Evolutionary conservation across 2,797 vertebrate genomes (phyloP), one percentile per base, ranked within the genome.

Genomic region (Fistularia commersonii): DNA sequence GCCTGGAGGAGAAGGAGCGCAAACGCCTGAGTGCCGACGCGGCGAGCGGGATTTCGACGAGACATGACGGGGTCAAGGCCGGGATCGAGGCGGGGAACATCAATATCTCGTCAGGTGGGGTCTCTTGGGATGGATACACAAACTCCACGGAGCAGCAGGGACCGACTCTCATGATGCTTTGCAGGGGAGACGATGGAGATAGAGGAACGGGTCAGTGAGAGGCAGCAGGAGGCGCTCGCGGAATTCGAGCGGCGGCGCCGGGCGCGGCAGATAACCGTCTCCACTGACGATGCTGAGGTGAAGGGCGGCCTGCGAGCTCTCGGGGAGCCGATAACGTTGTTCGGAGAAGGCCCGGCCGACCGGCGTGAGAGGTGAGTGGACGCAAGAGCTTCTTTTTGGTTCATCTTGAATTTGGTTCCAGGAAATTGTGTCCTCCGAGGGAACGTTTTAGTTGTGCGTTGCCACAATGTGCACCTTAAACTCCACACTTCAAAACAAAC

Each of bases 291-390:
- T 50, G 90, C 90, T 0, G 97, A 99, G 73, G 97, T 99, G 53
- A 99, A 98, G 70, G 96, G 94, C 0, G 95, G 95, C 23, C 86
- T 98, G 3, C 81, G 97, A 31, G 94, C 94, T 0, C 90, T 98
- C 0, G 93, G 95, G 0, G 96, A 98, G 56, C 95, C 96, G 51
- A 98, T 97, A 82, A 97, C 93, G 0, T 70, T 98, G 51, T 99
- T 98, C 0, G 95, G 97, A 54, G 96, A 99, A 60, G 97, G 97
- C 0, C 96, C 96, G 1, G 96, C 95, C 0, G 96, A 99, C 64
- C 89, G 97, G 54, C 80, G 96, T 38, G 97, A 99, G 80, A 92
- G 95, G 96, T 98, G 45, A 32, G 56, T 10, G 11, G 23, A 23
- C 4, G 4, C 23, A 23, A 23, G 23, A 23, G 23, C 23, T 23